Evolutionary conservation across 2,797 vertebrate genomes (phyloP).

Genomic region (Brachyalestes nurse): DNA sequence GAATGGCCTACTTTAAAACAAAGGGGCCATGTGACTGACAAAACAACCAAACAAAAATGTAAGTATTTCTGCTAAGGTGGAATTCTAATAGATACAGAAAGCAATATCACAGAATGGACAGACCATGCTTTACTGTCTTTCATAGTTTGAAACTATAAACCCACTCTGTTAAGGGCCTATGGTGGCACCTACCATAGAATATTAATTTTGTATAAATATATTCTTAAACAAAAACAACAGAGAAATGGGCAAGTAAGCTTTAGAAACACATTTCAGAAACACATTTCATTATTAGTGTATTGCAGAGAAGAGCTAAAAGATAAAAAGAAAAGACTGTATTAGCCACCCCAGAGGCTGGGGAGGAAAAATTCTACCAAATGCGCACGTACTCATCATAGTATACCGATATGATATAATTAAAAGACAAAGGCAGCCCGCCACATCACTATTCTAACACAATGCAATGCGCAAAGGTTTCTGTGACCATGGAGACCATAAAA

Average conservation of each 20-base stretch:
- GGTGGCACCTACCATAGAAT: background rate
- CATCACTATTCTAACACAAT: conserved; percentile 20
- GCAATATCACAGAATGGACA: too few relatives aligned
- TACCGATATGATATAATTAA: conserved; percentile 34
- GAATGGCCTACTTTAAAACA: too few relatives aligned
- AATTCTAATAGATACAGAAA: too few relatives aligned
- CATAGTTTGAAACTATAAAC: background rate
- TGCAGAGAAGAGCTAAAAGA: background rate
- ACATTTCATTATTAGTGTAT: background rate
- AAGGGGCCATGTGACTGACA: too few relatives aligned
- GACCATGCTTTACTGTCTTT: too few relatives aligned
- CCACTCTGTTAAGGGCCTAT: background rate
- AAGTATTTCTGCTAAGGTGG: too few relatives aligned
- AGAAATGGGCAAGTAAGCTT: background rate
- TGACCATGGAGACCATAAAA: conserved; percentile 30
- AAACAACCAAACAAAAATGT: too few relatives aligned
- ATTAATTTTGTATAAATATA: background rate
- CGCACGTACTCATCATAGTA: conserved; percentile 13
- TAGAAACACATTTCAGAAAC: background rate
- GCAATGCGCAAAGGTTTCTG: conserved; percentile 33
- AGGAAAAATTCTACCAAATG: conserved; percentile 24
- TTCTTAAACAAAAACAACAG: background rate
- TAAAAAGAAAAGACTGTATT: background rate
- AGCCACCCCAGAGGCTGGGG: background rate
- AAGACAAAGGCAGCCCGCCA: conserved; percentile 4